Evolutionary conservation across 1,140 invertebrate species (phyloP), one percentile per base, ranked within the genome.

Genomic region (Zaprionus africanus): DNA sequence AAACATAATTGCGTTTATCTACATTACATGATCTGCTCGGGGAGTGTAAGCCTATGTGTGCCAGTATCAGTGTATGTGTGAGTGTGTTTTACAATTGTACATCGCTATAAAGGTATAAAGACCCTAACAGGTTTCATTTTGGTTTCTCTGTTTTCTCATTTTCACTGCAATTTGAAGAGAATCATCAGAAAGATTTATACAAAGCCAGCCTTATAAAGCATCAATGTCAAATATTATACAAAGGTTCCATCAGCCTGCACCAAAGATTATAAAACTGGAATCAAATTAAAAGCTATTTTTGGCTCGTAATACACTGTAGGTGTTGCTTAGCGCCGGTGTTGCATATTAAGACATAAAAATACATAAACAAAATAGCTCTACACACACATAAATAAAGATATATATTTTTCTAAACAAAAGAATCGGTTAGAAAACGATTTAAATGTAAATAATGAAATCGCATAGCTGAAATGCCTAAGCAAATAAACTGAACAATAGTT

Each of bases 1-100:
- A 72, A 65, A 76, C 73, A 76, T 76, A 76, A 76, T 76, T 76
- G 69, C 26, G 62, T 76, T 72, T 76, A 61, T 76, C 74, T 71
- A 34, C n/a, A 57, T 26, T 64, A 69, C 73, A 70, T 59, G 15
- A 76, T 60, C 59, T 56, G 58, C 31, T 15, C 59, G 28, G 57
- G 59, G 24, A 59, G 41, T 65, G 51, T 60, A 11, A 24, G 22
- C n/a, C 4, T 4, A 17, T 46, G 24, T 43, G 13, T 54, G 62
- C n/a, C 46, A 34, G n/a, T 38, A 31, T 53, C 31, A 53, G 43
- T 26, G 19, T 51, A 15, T 51, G 53, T 65, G 28, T 66, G 41
- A 24, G 59, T 19, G 13, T 51, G 19, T 24, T 51, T 51, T 22
- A 51, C 31, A 38, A 63, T 15, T 63, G 34, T 64, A 36, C 46